Base-by-base conservation (phyloP, 2,888 invertebrate genomes). In the Cerceris ruficornis region DNA sequence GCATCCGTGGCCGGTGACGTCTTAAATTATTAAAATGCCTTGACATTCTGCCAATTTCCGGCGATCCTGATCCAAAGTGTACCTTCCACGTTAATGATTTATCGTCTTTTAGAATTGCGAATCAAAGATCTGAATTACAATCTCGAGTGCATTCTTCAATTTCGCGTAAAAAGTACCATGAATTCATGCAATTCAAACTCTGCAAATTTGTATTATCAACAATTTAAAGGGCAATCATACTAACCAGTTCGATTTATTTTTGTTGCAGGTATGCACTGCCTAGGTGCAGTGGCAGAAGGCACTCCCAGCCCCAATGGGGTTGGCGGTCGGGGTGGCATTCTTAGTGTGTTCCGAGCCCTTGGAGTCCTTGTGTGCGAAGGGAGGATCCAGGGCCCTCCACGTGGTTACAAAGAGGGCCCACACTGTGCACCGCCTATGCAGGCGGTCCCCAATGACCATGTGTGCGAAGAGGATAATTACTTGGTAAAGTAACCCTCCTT, bases 371-470 rank as follows among this genome's bases (percentile, higher is more conserved):
- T 92, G 7, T 91, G 91, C 87, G 92, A 92, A 82, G 92, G 92
- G 76, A 90, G 92, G 77, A 91, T 92, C 66, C 92, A 92, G 88
- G 93, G 90, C 73, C 93, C 88, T 84, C 91, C 89, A 82, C 92
- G 95, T 85, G 95, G 95, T 50, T 95, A 95, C 91, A 94, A 94
- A 84, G 95, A 96, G 92, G 96, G 96, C 50, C 95, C 95, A 42
- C 96, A 96, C 90, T 95, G 95, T 89, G 93, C 93, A 81, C 88
- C 91, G 17, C 89, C 92, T 71, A 84, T 93, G 80, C 92, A 93
- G 86, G 79, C 90, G 69, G 87, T 90, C 43, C 89, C 91, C 42
- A 92, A 91, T 75, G 92, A 93, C 83, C 94, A 94, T 86, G 90
- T 89, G 80, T 94, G 94, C 89, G 93, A 93, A 80, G 91, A 92